Evolutionary conservation across 2,888 invertebrate species (phyloP).

Genomic region (Suillia variegata): DNA sequence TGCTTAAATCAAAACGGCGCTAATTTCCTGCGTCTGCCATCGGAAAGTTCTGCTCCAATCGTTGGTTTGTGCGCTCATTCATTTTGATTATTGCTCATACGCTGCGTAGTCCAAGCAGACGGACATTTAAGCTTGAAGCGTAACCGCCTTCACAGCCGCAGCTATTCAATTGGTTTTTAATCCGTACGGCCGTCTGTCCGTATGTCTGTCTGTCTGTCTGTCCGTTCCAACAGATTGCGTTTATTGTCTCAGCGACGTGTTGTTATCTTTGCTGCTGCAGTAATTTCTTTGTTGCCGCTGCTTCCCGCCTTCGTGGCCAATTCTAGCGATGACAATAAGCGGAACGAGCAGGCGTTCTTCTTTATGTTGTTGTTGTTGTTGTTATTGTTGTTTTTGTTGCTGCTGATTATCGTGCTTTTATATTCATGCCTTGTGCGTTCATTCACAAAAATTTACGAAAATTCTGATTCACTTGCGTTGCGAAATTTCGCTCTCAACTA

Average conservation of each 20-base stretch:
- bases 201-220: no score
- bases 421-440: not conserved
- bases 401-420: not conserved
- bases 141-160: no score
- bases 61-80: not conserved
- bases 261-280: conserved; percentile 6
- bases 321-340: no score
- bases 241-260: not conserved
- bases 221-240: conserved; percentile 9
- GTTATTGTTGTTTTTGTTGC: not conserved
- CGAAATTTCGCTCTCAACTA: conserved; percentile 23
- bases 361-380: not conserved
- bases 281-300: not conserved
- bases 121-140: no score
- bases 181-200: no score
- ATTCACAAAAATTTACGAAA: conserved; percentile 1
- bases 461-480: conserved; percentile 14
- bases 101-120: not conserved
- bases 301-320: not conserved
- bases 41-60: not conserved
- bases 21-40: not conserved
- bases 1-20: conserved; percentile 37
- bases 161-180: no score
- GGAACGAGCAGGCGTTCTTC: no score
- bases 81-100: not conserved